Evolutionary conservation across 2,888 invertebrate species (phyloP), one percentile per base, ranked within the genome.

Genomic region (Heliconius cydno): DNA sequence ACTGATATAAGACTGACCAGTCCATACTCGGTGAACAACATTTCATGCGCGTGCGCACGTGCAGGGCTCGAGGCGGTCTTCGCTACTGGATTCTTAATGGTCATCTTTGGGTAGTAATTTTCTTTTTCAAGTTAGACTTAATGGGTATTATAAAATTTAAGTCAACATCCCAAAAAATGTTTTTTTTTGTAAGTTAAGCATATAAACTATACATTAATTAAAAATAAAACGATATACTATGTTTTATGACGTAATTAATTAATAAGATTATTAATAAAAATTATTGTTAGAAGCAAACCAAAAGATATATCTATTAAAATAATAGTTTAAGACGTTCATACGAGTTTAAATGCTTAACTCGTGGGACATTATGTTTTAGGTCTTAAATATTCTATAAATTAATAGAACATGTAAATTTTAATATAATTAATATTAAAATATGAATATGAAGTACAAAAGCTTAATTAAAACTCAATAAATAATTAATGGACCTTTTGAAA

Each of bases 31-130:
- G 86, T 83, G 84, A 85, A 85, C 88, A 85, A 85, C 87, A 88
- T 88, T 88, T 86, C 81, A 82, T 82, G 82, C 82, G 83, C 79
- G 74, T 68, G 85, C 90, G 93, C 93, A 92, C 93, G 93, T 93
- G 94, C 90, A 92, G 74, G 83, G 88, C 93, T 88, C 84, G 87
- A 84, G 91, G 92, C 92, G 82, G 85, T 83, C 84, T 84, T 81
- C 82, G 93, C 93, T 94, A 94, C 94, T 89, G 93, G 90, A 86
- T 88, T 92, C 88, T 90, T 91, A 91, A 91, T 91, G 88, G 88
- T 87, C 87, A 83, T 89, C 91, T 91, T 92, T 92, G 89, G 65
- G 87, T 83, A 81, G 85, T 87, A 83, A 84, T 86, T 86, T 88
- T 87, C 86, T 87, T 86, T 88, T 87, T 80, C 75, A 66, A 78